Conservation (phyloP, 30 jellyfish, hydroid and myxozoan genomes). For the Pseudorhiza aurosa region DNA sequence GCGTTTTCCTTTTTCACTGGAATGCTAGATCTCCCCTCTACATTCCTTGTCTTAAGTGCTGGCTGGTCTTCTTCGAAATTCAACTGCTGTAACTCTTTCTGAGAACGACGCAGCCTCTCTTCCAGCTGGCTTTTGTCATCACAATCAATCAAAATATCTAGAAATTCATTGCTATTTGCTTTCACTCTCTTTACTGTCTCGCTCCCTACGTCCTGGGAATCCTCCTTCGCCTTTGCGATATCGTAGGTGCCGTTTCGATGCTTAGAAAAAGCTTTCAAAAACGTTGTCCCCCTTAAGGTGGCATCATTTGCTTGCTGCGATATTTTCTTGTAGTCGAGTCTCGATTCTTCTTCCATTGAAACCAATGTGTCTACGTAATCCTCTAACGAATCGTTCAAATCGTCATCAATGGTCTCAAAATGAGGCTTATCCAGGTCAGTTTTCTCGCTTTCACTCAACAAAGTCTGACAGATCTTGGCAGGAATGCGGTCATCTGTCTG, state of each 20-base stretch:
- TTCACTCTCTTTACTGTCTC: not conserved
- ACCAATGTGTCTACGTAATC: conserved; percentile 34
- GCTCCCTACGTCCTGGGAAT: too few relatives aligned
- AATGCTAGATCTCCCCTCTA: not conserved
- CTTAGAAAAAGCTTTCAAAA: too few relatives aligned
- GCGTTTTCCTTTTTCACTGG: not conserved
- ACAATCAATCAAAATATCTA: not conserved
- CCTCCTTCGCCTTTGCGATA: too few relatives aligned
- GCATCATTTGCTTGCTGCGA: not conserved
- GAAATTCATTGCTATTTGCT: not conserved
- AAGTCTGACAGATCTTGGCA: too few relatives aligned
- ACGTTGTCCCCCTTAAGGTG: too few relatives aligned
- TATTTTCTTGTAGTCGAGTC: not conserved
- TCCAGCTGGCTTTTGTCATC: conserved; percentile 3
- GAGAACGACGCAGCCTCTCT: conserved; percentile 22
- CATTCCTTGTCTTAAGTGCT: not conserved
- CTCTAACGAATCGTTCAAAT: conserved; percentile 24
- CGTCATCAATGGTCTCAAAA: conserved; percentile 1
- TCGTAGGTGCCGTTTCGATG: too few relatives aligned
- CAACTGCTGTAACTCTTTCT: conserved; percentile 9
- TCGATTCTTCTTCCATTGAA: conserved; percentile 24
- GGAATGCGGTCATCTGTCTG: too few relatives aligned
- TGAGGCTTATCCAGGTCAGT: not conserved
- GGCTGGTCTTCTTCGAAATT: conserved; percentile 9
- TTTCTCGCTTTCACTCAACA: not conserved